Evolutionary conservation across 2,888 invertebrate species (phyloP), one percentile per base, ranked within the genome.

Genomic region (Galerucella nymphaeae): DNA sequence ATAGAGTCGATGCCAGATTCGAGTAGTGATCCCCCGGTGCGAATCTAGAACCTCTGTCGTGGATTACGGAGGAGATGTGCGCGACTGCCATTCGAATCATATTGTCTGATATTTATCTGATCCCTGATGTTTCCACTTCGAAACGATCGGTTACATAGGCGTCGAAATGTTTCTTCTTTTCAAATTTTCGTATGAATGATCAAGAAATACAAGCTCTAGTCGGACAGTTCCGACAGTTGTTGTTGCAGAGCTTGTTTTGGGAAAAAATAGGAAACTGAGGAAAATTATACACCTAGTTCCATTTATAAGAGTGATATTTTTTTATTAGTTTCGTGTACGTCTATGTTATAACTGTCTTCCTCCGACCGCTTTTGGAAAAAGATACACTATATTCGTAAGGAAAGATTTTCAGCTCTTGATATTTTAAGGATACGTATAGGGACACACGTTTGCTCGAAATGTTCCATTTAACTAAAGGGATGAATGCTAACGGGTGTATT

Each of bases 91-190:
- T 84, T 83, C 82, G 83, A 84, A 83, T 84, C 84, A 83, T 84
- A 84, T 84, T 84, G 84, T 82, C 78, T 80, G 83, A 84, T 83
- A 83, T 84, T 83, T 82, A 84, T 83, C 84, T 84, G 83, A 84
- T 82, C 82, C 79, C 80, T 75, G 64, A 73, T 81, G 82, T 82
- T 82, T 83, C 82, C 82, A 83, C 62, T 65, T 66, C 66, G 45
- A 48, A 70, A 45, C 62, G 57, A 70, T 66, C 67, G 30, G 45
- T 41, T 11, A 10, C 70, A 70, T 66, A 30, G 58, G 55, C 70
- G 70, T 55, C 50, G 59, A 6, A 30, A 30, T 30, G 8, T 30
- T 30, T 8, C 8, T 30, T 30, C 30, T 30, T 8, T 30, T 8
- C 8, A 8, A 30, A 30, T 30, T 30, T 30, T 8, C 8, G 8